Percentiles rank a stretch among this genome's conserved stretches.
phyloP scores from a whole-genome alignment of 1,140 invertebrate genomes.

The Trichonephila clavipes region DNA sequence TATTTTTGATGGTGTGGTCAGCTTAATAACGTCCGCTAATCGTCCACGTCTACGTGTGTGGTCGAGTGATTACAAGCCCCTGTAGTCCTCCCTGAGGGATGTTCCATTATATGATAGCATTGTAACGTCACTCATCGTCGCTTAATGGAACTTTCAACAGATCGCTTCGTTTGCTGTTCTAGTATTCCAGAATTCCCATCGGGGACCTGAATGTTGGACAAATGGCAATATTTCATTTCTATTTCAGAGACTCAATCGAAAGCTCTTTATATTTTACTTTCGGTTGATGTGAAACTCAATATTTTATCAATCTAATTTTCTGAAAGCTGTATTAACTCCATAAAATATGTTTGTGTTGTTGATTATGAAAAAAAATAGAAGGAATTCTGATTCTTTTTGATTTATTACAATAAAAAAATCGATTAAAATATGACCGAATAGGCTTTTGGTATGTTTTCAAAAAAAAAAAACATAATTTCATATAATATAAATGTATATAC shows the following conservation, averaged over 20 bases:
- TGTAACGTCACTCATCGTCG: conserved; percentile 25
- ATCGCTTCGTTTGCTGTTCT: background rate
- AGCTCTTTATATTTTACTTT: background rate
- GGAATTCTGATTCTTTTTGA: no score
- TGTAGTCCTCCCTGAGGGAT: background rate
- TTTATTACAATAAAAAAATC: no score
- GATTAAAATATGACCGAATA: no score
- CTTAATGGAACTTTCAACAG: conserved; percentile 35
- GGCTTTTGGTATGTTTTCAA: no score
- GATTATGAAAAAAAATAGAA: no score
- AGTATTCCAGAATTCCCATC: background rate
- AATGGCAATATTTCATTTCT: conserved; percentile 33
- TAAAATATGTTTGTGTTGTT: no score
- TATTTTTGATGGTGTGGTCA: conserved; percentile 9
- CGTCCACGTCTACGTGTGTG: conserved; percentile 22
- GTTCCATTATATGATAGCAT: conserved; percentile 26
- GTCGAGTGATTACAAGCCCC: conserved; percentile 25
- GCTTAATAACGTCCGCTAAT: conserved; percentile 12
- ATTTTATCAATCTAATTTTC: background rate
- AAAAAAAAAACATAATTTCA: no score
- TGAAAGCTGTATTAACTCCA: background rate
- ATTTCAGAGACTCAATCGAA: background rate
- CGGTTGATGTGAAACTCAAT: background rate
- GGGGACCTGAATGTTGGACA: background rate
- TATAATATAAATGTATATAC: no score